Percentiles rank a stretch among this genome's conserved stretches.
phyloP scores from a whole-genome alignment of 2,888 invertebrate genomes.

The Charanyca ferruginea region DNA sequence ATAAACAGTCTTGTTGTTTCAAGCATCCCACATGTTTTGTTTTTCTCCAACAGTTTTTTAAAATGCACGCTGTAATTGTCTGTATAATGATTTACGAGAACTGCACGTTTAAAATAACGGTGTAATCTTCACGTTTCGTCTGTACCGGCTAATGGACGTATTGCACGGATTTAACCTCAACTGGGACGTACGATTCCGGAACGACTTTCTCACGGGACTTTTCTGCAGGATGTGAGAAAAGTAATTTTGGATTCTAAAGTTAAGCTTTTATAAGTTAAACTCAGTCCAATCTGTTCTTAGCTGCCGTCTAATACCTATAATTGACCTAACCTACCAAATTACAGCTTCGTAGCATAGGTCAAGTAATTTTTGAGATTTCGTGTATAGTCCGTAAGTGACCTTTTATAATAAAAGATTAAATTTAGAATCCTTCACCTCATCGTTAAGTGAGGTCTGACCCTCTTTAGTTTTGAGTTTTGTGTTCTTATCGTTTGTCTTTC shows the following conservation, averaged over 20 bases:
- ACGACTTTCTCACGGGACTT: not conserved
- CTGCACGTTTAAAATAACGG: constrained; percentile 39
- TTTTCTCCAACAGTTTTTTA: constrained; percentile 24
- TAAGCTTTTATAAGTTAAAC: not conserved
- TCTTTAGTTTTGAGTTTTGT: no score
- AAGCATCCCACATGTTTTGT: constrained; percentile 1
- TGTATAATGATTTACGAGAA: constrained; percentile 41
- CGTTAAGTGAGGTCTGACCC: no score
- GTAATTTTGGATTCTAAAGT: not conserved
- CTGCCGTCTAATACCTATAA: no score
- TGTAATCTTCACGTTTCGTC: constrained; percentile 18
- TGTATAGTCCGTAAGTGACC: no score
- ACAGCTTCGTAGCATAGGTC: no score
- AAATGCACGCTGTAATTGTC: constrained; percentile 21
- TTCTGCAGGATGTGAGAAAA: constrained; percentile 1
- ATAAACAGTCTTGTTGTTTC: constrained; percentile 9
- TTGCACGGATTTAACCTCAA: constrained; percentile 36
- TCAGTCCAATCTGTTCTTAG: no score
- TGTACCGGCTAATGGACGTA: constrained; percentile 26
- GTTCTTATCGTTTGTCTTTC: no score
- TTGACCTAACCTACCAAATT: no score
- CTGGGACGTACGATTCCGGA: constrained; percentile 3
- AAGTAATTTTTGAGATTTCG: no score
- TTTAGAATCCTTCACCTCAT: no score
- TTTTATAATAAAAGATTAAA: no score